Base-by-base conservation (phyloP, 2,888 invertebrate species). In the Brachypalpus laphriformis region DNA sequence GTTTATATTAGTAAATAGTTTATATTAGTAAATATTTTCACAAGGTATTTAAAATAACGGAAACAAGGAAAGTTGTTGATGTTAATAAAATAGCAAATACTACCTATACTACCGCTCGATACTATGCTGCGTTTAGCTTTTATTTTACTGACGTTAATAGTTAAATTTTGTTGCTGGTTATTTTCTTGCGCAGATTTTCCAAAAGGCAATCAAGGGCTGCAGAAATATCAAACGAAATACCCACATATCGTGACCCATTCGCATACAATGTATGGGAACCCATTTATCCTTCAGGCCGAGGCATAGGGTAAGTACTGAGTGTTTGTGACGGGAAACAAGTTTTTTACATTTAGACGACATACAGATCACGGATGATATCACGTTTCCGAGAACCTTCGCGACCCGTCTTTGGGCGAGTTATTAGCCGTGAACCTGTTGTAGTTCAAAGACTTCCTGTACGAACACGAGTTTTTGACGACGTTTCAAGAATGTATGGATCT, bases 161-260 rank as follows among this genome's bases (percentile, higher is more conserved):
- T 9, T 34, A 11, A 8, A 9, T 9, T 34, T 34, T 34, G 34
- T 34, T 34, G 8, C 3, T 16, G 9, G 16, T 16, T 14, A 22
- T 49, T 25, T 31, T 40, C 16, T 18, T 25, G 16, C 37, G 0
- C n/a, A 56, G 92, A 91, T 96, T 97, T 92, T 97, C 97, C 14
- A 97, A 97, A 92, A 93, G 97, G 78, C 97, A 97, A 92, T 96
- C 97, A 59, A 94, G 97, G 42, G 96, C 97, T 14, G 96, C 97
- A 5, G 97, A 97, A 92, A 95, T 96, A 87, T 96, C 96, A 89
- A 97, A 97, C 91, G 96, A 97, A 93, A 95, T 97, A 88, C 96
- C 96, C 87, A 95, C 95, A 81, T 96, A 95, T 92, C 94, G 95
- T 65, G 97, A 97, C 90, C 96, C 96, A 0, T 96, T 97, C 89